These are phyloP conservation scores for Drosophila repletoides DNA, from an alignment of 1,140 invertebrate genomes.

Conservation along the genomic window DNA sequence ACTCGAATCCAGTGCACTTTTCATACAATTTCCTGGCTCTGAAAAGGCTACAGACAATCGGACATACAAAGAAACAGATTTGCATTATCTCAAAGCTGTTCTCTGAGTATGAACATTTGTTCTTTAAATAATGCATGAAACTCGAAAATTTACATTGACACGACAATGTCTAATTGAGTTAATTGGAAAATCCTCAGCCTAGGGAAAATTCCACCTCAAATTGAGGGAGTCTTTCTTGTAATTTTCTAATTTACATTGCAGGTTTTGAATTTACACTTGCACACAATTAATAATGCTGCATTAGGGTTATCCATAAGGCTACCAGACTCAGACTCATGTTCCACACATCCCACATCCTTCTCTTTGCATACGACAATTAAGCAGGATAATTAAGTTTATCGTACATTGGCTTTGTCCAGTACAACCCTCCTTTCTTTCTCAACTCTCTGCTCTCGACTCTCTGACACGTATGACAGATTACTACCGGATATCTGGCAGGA, in stretches of 20 bases:
- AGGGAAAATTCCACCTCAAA: neutral
- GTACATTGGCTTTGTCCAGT: constrained; percentile 69
- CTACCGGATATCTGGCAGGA: neutral
- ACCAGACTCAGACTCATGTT: constrained; percentile 33
- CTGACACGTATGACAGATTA: constrained; percentile 46
- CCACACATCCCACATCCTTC: neutral
- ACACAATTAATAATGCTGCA: constrained; percentile 81
- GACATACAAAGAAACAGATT: constrained; percentile 14
- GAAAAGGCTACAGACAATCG: constrained; percentile 7
- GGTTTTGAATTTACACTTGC: constrained; percentile 79
- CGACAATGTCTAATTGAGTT: constrained; percentile 44
- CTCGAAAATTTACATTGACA: constrained; percentile 24
- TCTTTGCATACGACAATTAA: constrained; percentile 59
- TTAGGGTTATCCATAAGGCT: constrained; percentile 73
- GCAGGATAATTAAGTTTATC: constrained; percentile 81
- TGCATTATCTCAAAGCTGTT: constrained; percentile 17
- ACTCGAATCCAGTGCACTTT: too few relatives aligned
- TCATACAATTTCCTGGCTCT: constrained; percentile 15
- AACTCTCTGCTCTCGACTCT: neutral
- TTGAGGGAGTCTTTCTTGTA: constrained; percentile 46
- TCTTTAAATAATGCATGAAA: constrained; percentile 42
- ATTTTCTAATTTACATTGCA: constrained; percentile 78
- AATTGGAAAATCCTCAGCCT: constrained; percentile 27
- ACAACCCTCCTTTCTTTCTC: neutral
- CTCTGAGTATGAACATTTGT: constrained; percentile 17